Evolutionary conservation across 2,113 vertebrate species (phyloP), one percentile per base, ranked within the genome.

Genomic region (Dipodomys stephensi): DNA sequence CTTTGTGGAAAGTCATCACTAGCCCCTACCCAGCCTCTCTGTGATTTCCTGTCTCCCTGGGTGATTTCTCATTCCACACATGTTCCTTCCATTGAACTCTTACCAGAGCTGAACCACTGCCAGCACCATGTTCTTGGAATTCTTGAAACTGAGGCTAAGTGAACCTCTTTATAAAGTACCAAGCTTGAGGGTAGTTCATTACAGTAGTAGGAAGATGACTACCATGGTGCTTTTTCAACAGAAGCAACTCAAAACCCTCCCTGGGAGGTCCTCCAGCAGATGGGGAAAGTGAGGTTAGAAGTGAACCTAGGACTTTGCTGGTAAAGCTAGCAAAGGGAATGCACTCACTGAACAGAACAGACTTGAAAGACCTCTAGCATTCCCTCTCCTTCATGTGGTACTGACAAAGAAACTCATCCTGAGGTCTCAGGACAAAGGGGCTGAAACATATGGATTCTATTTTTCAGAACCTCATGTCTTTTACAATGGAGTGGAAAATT

Each of bases 391-490:
- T 67, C 71, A 32, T 6, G 0, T 15, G 44, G 60, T 62, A 82
- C 88, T 94, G 62, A 76, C 77, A 35, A 64, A 77, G 67, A 73
- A 82, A 77, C 5, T 67, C 62, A 88, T 92, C 79, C 44, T 0
- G 4, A 65, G 74, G 20, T 76, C 86, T 57, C 15, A 44, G 82
- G 81, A 87, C 27, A 90, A 90, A 93, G 30, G 49, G 46, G 25
- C 79, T 49, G 53, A 76, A 86, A 83, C 88, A 94, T 28, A 88
- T 72, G 79, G 90, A 88, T 92, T 83, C 4, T 46, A 91, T 95
- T 97, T 94, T 19, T 74, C 53, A 69, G 85, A 90, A 93, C 80
- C 72, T 88, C 93, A 67, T 57, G 80, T 67, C 87, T 90, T 77
- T 88, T 72, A 92, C 44, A 60, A 68, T 1, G 25, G 77, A 72